Conservation (phyloP, 2,888 invertebrate species). For the Drosophila pseudotalamancana region DNA sequence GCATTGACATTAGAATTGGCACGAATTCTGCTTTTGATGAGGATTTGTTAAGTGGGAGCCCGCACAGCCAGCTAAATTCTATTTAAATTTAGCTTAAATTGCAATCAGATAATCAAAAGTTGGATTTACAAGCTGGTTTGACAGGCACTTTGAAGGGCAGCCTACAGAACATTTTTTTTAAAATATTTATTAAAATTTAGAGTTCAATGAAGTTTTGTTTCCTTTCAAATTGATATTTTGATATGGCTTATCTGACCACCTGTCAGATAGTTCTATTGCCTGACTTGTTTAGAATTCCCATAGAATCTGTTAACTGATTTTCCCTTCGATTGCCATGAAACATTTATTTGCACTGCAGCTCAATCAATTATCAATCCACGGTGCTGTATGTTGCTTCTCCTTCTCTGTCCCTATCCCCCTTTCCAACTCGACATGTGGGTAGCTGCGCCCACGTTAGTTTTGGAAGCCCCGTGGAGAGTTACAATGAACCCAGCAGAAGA, state of each 20-base stretch:
- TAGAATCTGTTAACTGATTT: too few relatives aligned
- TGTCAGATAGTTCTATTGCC: neutral
- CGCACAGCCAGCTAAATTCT: slow-evolving; percentile 7
- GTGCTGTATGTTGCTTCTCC: slow-evolving; percentile 12
- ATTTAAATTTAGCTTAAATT: slow-evolving; percentile 6
- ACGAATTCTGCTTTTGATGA: slow-evolving; percentile 30
- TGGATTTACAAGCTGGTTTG: neutral
- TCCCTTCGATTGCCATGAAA: slow-evolving; percentile 27
- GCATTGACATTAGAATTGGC: slow-evolving; percentile 41
- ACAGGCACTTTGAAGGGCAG: neutral
- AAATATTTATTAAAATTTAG: too few relatives aligned
- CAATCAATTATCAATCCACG: slow-evolving; percentile 28
- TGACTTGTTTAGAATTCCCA: slow-evolving; percentile 3
- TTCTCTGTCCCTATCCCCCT: slow-evolving; percentile 25
- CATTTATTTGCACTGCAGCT: slow-evolving; percentile 37
- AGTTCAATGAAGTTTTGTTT: too few relatives aligned
- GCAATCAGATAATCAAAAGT: neutral
- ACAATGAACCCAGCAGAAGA: slow-evolving; percentile 61
- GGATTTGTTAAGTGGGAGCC: slow-evolving; percentile 21
- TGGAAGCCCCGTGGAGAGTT: slow-evolving; percentile 66
- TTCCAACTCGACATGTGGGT: slow-evolving; percentile 45
- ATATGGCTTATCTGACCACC: too few relatives aligned
- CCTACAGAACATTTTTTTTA: too few relatives aligned
- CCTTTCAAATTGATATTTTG: too few relatives aligned
- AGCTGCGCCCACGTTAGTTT: slow-evolving; percentile 54